Conservation (phyloP, 2,888 invertebrate species). For the Euspilapteryx auroguttella region DNA sequence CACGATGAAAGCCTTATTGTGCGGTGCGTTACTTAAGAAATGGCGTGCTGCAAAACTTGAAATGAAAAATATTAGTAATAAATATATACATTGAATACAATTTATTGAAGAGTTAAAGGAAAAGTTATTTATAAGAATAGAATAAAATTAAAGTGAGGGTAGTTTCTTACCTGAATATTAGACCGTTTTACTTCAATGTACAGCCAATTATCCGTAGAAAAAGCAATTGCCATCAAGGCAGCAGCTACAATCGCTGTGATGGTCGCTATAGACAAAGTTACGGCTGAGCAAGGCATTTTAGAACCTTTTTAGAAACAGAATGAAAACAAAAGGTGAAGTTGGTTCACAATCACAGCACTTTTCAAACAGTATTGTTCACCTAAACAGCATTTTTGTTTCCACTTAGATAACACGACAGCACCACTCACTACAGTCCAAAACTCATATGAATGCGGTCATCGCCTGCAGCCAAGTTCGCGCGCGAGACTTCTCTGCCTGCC, state of each 20-base stretch:
- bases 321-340: constrained; percentile 23
- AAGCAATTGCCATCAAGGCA: constrained; percentile 90
- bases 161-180: constrained; percentile 83
- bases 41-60: no score
- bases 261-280: constrained; percentile 92
- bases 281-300: constrained; percentile 92
- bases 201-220: constrained; percentile 96
- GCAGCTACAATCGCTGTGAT: constrained; percentile 95
- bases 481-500: constrained; percentile 35
- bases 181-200: constrained; percentile 89
- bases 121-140: no score
- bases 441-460: constrained; percentile 59
- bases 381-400: constrained; percentile 56
- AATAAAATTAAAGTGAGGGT: no score
- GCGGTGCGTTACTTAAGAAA: no score
- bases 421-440: constrained; percentile 50
- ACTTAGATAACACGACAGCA: constrained; percentile 52
- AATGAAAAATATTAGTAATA: no score
- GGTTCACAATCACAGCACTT: constrained; percentile 53
- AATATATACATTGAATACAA: no score
- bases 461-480: constrained; percentile 54
- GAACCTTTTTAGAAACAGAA: constrained; percentile 34
- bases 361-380: constrained; percentile 31
- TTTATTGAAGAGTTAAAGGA: no score
- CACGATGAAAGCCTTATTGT: no score